Percentiles rank a stretch among this genome's conserved stretches.
phyloP scores from a whole-genome alignment of 2,888 invertebrate genomes.

The Anticlea derivata region DNA sequence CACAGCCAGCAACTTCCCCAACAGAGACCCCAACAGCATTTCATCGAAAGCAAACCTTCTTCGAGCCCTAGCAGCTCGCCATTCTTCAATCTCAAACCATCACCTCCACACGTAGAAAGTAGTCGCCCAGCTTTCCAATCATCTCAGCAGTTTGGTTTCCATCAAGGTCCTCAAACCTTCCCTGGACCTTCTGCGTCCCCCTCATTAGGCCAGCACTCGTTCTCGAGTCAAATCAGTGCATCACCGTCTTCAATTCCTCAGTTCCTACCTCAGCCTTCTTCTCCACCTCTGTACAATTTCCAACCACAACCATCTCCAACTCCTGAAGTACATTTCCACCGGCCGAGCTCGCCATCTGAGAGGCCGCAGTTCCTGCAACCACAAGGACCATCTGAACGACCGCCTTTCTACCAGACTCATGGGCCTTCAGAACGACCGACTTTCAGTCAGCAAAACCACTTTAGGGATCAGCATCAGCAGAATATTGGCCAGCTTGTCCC shows the following conservation, averaged over 20 bases:
- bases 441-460: constrained; percentile 49
- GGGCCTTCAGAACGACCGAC: constrained; percentile 61
- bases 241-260: constrained; percentile 65
- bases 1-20: constrained; percentile 79
- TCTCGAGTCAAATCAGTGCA: constrained; percentile 51
- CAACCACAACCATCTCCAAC: constrained; percentile 66
- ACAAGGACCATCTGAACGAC: constrained; percentile 58
- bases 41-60: constrained; percentile 68
- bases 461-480: constrained; percentile 71
- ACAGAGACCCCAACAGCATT: constrained; percentile 67
- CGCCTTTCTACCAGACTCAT: constrained; percentile 56
- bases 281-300: constrained; percentile 69
- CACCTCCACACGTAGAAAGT: constrained; percentile 71
- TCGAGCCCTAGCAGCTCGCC: constrained; percentile 66
- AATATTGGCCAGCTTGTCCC: constrained; percentile 79
- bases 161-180: constrained; percentile 65
- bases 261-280: constrained; percentile 72
- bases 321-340: constrained; percentile 56
- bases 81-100: constrained; percentile 74
- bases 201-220: constrained; percentile 55
- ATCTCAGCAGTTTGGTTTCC: constrained; percentile 75
- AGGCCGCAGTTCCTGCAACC: constrained; percentile 50
- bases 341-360: constrained; percentile 61
- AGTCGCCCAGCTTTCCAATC: constrained; percentile 70
- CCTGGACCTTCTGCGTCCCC: constrained; percentile 61